Evolutionary conservation across 2,797 vertebrate genomes (phyloP).

Genomic region (Acestrorhynchus altus): DNA sequence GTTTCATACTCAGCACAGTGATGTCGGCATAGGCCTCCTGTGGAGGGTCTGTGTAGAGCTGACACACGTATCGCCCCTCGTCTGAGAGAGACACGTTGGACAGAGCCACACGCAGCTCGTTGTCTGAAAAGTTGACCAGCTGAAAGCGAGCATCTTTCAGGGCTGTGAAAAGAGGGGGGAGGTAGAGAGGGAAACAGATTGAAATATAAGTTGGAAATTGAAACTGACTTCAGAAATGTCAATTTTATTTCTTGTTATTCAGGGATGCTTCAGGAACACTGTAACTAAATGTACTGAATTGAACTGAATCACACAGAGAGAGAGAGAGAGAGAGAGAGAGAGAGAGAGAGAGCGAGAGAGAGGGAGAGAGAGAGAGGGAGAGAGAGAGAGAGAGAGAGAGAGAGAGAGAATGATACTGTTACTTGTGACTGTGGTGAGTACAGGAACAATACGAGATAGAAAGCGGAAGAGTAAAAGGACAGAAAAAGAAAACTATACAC

Average conservation of each 20-base stretch:
- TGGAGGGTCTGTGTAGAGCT: conserved; percentile 96
- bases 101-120: conserved; percentile 94
- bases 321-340: background rate
- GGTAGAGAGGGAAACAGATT: background rate
- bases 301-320: too few species aligned
- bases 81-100: conserved; percentile 96
- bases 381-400: background rate
- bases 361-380: background rate
- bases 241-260: too few species aligned
- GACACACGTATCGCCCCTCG: conserved; percentile 96
- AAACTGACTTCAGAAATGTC: too few species aligned
- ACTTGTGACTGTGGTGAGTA: too few species aligned
- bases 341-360: background rate
- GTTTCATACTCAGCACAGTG: conserved; percentile 89
- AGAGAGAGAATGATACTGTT: background rate
- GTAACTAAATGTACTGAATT: too few species aligned
- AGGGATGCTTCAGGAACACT: too few species aligned
- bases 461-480: too few species aligned
- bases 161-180: conserved; percentile 67
- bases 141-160: conserved; percentile 97
- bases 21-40: conserved; percentile 97
- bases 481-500: too few species aligned
- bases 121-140: conserved; percentile 99
- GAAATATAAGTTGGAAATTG: background rate
- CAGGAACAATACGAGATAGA: too few species aligned